phyloP scores from a whole-genome alignment of 1,140 invertebrate genomes.

The Chelonus insularis region DNA sequence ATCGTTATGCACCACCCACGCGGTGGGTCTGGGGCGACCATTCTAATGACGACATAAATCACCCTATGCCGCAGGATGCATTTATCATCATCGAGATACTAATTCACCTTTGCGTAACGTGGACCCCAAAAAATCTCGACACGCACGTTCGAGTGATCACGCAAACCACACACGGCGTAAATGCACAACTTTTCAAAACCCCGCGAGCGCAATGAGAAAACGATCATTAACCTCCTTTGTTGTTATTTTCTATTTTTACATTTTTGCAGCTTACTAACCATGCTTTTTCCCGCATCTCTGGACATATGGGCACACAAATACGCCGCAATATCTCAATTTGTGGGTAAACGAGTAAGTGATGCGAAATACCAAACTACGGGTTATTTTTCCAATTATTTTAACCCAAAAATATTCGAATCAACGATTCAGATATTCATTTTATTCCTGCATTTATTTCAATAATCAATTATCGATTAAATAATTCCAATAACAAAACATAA shows the following conservation, averaged over 20 bases:
- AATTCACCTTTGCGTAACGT: conserved; percentile 5
- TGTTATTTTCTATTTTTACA: not conserved
- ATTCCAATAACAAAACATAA: no score
- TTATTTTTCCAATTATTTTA: not conserved
- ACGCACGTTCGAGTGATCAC: conserved; percentile 12
- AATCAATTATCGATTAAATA: no score
- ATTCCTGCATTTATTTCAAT: no score
- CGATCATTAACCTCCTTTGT: conserved; percentile 14
- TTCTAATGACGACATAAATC: conserved; percentile 50
- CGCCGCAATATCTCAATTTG: not conserved
- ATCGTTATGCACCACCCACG: conserved; percentile 43
- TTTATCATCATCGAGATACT: conserved; percentile 47
- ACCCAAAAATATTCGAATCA: not conserved
- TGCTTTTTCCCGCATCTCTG: not conserved
- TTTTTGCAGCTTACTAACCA: not conserved
- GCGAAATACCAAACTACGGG: not conserved
- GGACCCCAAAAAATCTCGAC: conserved; percentile 21
- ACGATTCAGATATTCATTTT: no score
- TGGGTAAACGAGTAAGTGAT: not conserved
- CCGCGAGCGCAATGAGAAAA: not conserved
- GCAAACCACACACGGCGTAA: not conserved
- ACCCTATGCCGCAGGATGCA: conserved; percentile 35
- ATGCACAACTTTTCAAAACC: not conserved
- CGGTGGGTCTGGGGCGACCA: conserved; percentile 34
- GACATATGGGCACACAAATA: not conserved